Percentiles rank a stretch among this genome's conserved stretches.
phyloP scores from a whole-genome alignment of 2,113 vertebrate species.

The Myotis brandtii region DNA sequence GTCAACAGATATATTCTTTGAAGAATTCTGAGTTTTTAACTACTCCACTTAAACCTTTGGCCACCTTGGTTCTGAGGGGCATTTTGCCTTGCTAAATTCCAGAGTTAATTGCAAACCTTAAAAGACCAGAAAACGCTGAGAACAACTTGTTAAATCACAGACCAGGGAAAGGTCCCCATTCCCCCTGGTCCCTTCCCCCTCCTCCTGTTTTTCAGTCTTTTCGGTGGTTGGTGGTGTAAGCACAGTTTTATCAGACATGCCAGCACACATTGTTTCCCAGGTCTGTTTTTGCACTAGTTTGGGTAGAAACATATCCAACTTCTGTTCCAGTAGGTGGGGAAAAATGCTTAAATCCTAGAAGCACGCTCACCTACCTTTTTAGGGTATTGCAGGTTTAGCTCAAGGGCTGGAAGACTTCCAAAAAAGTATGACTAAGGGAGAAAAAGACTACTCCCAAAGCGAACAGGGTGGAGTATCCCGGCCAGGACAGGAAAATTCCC shows the following conservation, averaged over 20 bases:
- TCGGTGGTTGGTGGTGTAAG: not conserved
- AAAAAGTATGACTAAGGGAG: conserved; percentile 83
- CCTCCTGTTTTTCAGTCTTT: not conserved
- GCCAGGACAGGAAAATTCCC: conserved; percentile 81
- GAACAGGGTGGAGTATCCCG: conserved; percentile 80
- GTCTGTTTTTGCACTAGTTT: conserved; percentile 45
- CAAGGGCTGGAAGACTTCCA: conserved; percentile 82
- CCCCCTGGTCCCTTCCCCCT: too few relatives aligned
- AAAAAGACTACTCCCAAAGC: conserved; percentile 85
- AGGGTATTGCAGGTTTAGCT: conserved; percentile 83
- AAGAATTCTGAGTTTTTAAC: conserved; percentile 70
- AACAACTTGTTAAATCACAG: conserved; percentile 5
- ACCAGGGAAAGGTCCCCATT: not conserved
- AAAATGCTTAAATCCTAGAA: conserved; percentile 65
- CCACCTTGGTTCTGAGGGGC: conserved; percentile 7
- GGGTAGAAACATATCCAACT: conserved; percentile 30
- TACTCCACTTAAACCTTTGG: conserved; percentile 25
- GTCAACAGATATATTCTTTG: conserved; percentile 65
- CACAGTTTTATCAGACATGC: not conserved
- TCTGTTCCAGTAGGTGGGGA: conserved; percentile 62
- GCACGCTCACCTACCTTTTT: conserved; percentile 73
- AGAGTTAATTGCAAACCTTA: conserved; percentile 53
- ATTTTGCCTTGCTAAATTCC: conserved; percentile 39
- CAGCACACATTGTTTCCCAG: conserved; percentile 7
- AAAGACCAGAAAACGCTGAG: conserved; percentile 51